These are phyloP conservation scores for Oreochromis spilurus DNA, from an alignment of 2,113 vertebrate species.

Conservation along the genomic window DNA sequence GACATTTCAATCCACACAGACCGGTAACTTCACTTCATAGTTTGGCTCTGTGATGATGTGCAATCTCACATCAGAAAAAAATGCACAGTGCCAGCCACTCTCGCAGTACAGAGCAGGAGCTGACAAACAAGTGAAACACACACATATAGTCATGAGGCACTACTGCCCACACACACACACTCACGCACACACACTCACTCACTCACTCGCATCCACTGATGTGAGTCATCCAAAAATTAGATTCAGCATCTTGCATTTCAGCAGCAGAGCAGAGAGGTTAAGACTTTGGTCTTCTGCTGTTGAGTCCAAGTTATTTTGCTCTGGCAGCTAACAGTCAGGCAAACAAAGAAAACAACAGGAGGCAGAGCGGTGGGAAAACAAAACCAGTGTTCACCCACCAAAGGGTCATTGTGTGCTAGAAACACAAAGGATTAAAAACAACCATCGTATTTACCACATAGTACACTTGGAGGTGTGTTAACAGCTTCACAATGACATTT, in stretches of 20 bases:
- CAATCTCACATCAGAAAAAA: background rate
- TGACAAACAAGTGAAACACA: background rate
- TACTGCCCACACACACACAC: constrained; percentile 12
- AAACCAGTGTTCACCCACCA: background rate
- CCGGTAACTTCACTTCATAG: background rate
- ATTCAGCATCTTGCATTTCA: background rate
- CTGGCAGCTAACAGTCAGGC: background rate
- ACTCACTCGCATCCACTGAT: background rate
- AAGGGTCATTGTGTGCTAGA: background rate
- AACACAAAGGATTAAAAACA: background rate
- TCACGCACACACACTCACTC: constrained; percentile 22
- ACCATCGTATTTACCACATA: background rate
- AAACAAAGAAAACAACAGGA: background rate
- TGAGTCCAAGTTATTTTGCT: background rate
- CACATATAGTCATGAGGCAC: constrained; percentile 16
- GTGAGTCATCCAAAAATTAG: constrained; percentile 33
- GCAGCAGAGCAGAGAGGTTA: background rate
- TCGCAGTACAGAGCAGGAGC: background rate
- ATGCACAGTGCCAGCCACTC: background rate
- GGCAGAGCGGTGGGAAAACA: background rate
- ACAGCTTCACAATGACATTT: background rate
- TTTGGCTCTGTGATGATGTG: background rate
- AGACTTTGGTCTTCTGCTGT: background rate
- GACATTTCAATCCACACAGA: background rate
- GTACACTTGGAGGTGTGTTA: background rate